Percentiles rank a stretch among this genome's conserved stretches.
These are phyloP conservation scores for Periophthalmus modestus DNA, from an alignment of 2,113 vertebrate genomes.

Conservation along the genomic window DNA sequence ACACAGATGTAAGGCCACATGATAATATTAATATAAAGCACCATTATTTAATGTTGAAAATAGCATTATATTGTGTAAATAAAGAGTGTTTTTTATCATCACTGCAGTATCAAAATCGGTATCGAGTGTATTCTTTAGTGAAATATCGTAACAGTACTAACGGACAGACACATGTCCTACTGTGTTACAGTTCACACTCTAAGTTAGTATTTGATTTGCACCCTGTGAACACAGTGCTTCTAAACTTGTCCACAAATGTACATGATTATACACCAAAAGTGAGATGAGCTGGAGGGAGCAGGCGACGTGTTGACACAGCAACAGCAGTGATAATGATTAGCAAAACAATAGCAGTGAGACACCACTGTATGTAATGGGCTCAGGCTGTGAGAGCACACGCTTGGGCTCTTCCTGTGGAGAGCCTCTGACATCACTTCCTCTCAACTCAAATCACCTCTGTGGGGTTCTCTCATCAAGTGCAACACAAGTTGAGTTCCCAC, in stretches of 20 bases:
- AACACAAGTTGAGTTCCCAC: not conserved
- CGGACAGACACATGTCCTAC: constrained; percentile 23
- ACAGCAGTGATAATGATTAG: constrained; percentile 42
- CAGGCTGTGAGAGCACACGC: constrained; percentile 22
- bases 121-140: too few relatives aligned
- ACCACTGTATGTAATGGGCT: constrained; percentile 28
- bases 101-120: too few relatives aligned
- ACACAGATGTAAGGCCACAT: too few relatives aligned
- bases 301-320: constrained; percentile 38
- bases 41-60: too few relatives aligned
- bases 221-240: constrained; percentile 36
- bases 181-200: constrained; percentile 33
- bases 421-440: constrained; percentile 48
- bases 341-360: constrained; percentile 31
- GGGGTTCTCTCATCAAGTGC: not conserved
- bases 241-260: constrained; percentile 51
- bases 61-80: too few relatives aligned
- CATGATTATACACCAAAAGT: constrained; percentile 42
- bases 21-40: too few relatives aligned
- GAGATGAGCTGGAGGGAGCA: constrained; percentile 43
- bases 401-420: constrained; percentile 23
- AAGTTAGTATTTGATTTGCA: constrained; percentile 66
- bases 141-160: not conserved
- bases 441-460: not conserved
- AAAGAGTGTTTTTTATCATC: too few relatives aligned